Evolutionary conservation across 2,888 invertebrate species (phyloP).

Genomic region (Heliconius erato): DNA sequence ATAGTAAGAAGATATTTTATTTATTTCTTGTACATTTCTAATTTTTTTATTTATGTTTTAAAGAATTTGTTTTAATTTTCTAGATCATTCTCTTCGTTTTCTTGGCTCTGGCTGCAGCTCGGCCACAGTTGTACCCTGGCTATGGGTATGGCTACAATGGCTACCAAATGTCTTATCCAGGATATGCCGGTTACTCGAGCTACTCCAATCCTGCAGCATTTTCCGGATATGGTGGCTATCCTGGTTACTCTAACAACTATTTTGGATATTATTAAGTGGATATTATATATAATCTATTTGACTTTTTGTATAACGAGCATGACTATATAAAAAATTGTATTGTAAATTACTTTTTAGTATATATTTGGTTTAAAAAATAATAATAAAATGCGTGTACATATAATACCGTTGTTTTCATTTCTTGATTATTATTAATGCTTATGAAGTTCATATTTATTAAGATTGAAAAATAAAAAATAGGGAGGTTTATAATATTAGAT

Average conservation of each 20-base stretch:
- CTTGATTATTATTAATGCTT: background rate
- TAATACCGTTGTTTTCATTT: background rate
- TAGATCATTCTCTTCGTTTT: slow-evolving; percentile 80
- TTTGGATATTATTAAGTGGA: slow-evolving; percentile 72
- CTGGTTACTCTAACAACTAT: slow-evolving; percentile 70
- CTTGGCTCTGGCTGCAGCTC: slow-evolving; percentile 79
- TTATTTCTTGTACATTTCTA: background rate
- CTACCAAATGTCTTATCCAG: slow-evolving; percentile 68
- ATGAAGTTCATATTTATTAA: background rate
- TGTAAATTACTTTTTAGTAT: background rate
- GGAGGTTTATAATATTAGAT: no score
- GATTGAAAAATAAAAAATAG: no score
- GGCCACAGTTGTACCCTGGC: slow-evolving; percentile 75
- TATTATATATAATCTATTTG: background rate
- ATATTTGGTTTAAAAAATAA: background rate
- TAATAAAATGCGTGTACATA: slow-evolving; percentile 8
- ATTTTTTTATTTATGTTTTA: background rate
- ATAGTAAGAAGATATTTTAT: no score
- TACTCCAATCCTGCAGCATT: slow-evolving; percentile 72
- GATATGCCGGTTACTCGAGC: slow-evolving; percentile 73
- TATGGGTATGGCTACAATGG: slow-evolving; percentile 71
- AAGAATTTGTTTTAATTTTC: background rate
- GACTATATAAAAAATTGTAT: background rate
- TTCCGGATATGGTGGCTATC: slow-evolving; percentile 69
- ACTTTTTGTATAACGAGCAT: background rate